These are phyloP conservation scores for Esperia sulphurella DNA, from an alignment of 2,888 invertebrate genomes.

Conservation along the genomic window DNA sequence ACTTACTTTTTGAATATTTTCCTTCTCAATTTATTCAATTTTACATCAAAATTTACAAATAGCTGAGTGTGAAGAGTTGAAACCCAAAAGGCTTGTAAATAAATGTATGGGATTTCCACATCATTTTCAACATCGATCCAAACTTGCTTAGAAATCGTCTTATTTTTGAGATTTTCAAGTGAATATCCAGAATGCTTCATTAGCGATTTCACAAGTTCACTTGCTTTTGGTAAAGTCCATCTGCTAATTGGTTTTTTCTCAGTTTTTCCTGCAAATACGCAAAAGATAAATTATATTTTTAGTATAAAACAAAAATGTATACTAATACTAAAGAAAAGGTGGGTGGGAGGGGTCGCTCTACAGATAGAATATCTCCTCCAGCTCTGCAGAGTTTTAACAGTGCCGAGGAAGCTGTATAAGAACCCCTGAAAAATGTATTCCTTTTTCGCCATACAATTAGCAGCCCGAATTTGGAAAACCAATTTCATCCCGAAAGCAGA, in stretches of 20 bases:
- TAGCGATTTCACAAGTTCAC: constrained; percentile 44
- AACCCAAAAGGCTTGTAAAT: constrained; percentile 53
- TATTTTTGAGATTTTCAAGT: constrained; percentile 48
- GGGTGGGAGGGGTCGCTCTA: too few species aligned
- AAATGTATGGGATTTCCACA: constrained; percentile 37
- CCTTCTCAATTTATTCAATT: constrained; percentile 38
- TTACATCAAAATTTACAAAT: constrained; percentile 47
- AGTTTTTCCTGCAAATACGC: constrained; percentile 34
- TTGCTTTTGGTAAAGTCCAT: constrained; percentile 48
- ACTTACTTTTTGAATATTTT: constrained; percentile 49
- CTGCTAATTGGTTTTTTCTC: constrained; percentile 29
- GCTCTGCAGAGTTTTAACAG: too few species aligned
- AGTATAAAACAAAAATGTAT: too few species aligned
- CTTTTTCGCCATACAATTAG: too few species aligned
- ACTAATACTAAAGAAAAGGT: too few species aligned
- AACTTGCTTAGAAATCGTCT: constrained; percentile 39
- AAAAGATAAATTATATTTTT: background rate
- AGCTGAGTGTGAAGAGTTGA: constrained; percentile 50
- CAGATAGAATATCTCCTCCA: background rate
- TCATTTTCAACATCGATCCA: constrained; percentile 48
- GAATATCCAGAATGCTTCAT: constrained; percentile 37
- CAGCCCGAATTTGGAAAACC: background rate
- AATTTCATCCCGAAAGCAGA: background rate
- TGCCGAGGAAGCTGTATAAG: too few species aligned
- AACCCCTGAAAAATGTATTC: too few species aligned